Evolutionary conservation across 2,113 vertebrate genomes (phyloP), one percentile per base, ranked within the genome.

Genomic region (Pavo muticus): DNA sequence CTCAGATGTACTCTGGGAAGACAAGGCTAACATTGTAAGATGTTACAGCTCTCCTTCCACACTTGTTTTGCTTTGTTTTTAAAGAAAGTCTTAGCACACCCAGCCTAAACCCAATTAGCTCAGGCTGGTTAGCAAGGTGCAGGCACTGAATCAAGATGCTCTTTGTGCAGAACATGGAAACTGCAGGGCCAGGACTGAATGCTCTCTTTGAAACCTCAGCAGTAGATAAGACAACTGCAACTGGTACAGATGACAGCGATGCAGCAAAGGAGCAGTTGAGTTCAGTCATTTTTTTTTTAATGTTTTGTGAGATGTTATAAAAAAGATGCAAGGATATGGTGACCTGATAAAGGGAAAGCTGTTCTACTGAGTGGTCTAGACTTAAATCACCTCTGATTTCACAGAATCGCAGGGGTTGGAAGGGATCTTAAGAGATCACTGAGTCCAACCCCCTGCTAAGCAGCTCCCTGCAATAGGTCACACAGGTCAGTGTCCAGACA

Each of bases 131-230:
- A 14, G 8, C 35, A 84, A 75, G 23, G 40, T 15, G 24, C 14
- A 12, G 39, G 32, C 30, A 24, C 14, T 9, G 47, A 61, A 42
- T 18, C n/a, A 39, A 80, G 35, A 15, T 9, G 39, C 13, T 60
- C 23, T 52, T 18, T 35, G 75, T 52, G 60, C 23, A 52, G 32
- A 21, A 32, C 19, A 50, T 50, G 37, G 50, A 25, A 87, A 64
- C 15, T 3, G 5, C 21, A 24, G 0, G 1, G 21, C 16, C 12
- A 21, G 50, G 70, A 40, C 1, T 8, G 13, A 64, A 45, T 2
- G 2, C 13, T 56, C 19, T 16, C 40, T 63, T 4, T 17, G 32
- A n/a, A 64, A 19, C 11, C 12, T 20, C 45, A 16, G 3, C 0
- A 5, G 40, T 5, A 48, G 30, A 19, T 3, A 10, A 24, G 9